Evolutionary conservation across 2,113 vertebrate species (phyloP), one percentile per base, ranked within the genome.

Genomic region (Gadus macrocephalus): DNA sequence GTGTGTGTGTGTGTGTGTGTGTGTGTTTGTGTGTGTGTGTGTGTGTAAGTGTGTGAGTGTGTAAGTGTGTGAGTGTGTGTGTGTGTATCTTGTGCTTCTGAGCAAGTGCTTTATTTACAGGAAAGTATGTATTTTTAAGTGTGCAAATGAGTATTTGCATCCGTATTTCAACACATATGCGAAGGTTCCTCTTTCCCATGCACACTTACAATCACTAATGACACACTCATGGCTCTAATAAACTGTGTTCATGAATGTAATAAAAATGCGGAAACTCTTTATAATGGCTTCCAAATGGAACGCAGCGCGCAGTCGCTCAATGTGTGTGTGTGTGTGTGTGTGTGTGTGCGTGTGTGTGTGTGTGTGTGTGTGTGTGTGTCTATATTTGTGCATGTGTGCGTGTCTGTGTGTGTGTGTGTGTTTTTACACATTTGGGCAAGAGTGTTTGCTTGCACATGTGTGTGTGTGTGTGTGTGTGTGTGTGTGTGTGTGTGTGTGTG

Each of bases 211-310:
- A 27, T 59, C 35, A 71, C 78, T 87, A 89, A 90, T 88, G 85
- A 88, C 88, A 86, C 77, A 82, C 73, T 76, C 61, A 69, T 66
- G 85, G 77, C 87, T 81, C 73, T 82, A 88, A 90, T 58, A 58
- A 89, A 87, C 87, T 87, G 81, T 81, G 86, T 91, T 91, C 87
- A 90, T 88, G 83, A 88, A 88, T 79, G 85, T 86, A 90, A 89
- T 91, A 89, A 91, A 91, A 91, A 58, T 75, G 76, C 71, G 73
- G 80, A 71, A 72, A 81, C 74, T 14, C 85, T 88, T 90, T 88
- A 85, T 85, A 86, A 75, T 85, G 76, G 77, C 82, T 72, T 78
- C 75, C 80, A 64, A 84, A 84, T 74, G 61, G 79, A 76, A 77
- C 82, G 82, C 62, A 71, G 74, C 72, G 71, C 71, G 81, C 76